Evolutionary conservation across 1,140 invertebrate genomes (phyloP), one percentile per base, ranked within the genome.

Genomic region (Ylistrum balloti): DNA sequence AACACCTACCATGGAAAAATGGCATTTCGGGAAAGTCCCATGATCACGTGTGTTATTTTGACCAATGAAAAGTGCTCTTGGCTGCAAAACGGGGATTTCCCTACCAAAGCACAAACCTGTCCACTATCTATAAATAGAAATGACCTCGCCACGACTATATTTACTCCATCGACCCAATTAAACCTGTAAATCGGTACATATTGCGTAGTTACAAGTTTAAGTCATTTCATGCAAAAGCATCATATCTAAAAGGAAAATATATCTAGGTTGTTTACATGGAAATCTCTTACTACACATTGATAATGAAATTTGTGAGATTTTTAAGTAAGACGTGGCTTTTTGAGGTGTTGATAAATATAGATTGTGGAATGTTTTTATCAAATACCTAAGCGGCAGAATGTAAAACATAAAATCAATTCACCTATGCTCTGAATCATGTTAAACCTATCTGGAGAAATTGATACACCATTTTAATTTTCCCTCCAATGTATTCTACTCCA

Each of bases 11-110:
- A 90, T 89, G 91, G 91, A 92, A 92, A 90, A 92, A 92, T 88
- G 88, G 91, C 91, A 88, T 92, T 88, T 92, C 88, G 91, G 91
- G 91, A 92, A 92, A 92, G 89, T 92, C 91, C 91, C 91, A 85
- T 33, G 48, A 32, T 87, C 91, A 90, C 88, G 88, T 90, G 91
- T 88, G 86, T 33, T 86, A 56, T 85, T 87, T 89, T 20, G n/a
- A 85, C 91, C 91, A 92, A 92, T 92, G 33, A 35, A 10, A 89
- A 45, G 33, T 20, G 17, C 20, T 0, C 48, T 34, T 85, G 88
- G 33, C 48, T 85, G 34, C 33, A 88, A 89, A 85, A 48, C 33
- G 91, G 91, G 91, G 45, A 90, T 89, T 92, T 86, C 91, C 91
- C 91, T 85, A 74, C 56, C n/a, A 74, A 74, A 74, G 56, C 56